Evolutionary conservation across 2,113 vertebrate species (phyloP).

Genomic region (Scomber japonicus): DNA sequence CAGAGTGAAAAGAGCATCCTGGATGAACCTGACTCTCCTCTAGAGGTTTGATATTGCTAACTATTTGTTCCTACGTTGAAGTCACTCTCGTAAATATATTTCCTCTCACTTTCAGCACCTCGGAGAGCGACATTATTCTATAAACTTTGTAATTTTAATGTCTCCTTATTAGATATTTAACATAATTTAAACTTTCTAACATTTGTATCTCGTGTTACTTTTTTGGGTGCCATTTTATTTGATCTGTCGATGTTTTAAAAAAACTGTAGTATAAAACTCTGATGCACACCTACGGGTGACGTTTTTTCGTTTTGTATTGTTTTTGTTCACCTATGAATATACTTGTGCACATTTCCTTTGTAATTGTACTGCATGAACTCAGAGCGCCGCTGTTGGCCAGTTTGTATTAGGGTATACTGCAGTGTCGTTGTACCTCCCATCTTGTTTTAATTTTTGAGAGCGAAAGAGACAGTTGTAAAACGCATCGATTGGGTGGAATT

Average conservation of each 20-base stretch:
- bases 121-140: background rate
- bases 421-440: slow-evolving; percentile 44
- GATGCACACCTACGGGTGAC: fast-evolving
- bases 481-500: fast-evolving
- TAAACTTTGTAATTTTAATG: fast-evolving
- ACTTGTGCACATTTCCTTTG: background rate
- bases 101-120: slow-evolving; percentile 32
- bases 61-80: slow-evolving; percentile 41
- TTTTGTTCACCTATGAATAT: fast-evolving
- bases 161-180: no score
- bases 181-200: no score
- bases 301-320: fast-evolving
- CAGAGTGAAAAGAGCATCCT: no score
- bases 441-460: slow-evolving; percentile 33
- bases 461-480: background rate
- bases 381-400: slow-evolving; percentile 68
- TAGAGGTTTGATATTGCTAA: slow-evolving; percentile 36
- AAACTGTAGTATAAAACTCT: background rate
- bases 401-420: fast-evolving
- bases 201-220: fast-evolving
- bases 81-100: slow-evolving; percentile 55
- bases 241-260: no score
- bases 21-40: no score
- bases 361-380: slow-evolving; percentile 53
- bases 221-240: background rate